A percentile compares a stretch with the other conserved stretches of the same genome.
Conservation (phyloP, 2,888 invertebrate genomes). For the Craniophora ligustri region DNA sequence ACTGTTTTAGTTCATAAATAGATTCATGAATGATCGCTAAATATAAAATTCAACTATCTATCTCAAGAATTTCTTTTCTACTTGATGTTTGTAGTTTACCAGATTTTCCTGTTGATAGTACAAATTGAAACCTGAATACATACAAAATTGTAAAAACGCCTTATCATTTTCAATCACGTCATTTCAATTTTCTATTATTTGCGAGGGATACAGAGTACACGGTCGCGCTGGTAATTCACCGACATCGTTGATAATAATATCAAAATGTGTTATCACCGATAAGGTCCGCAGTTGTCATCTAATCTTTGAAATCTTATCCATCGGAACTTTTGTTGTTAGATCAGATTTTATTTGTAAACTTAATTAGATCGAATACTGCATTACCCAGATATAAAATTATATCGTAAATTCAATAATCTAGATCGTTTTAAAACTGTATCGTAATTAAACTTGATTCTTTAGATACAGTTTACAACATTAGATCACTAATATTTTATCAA, state of each 20-base stretch:
- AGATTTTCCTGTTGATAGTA: constrained; percentile 37
- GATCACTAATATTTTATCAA: constrained; percentile 27
- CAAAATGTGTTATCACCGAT: constrained; percentile 38
- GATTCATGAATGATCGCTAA: constrained; percentile 2
- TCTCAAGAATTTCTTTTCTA: constrained; percentile 21
- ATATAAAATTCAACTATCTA: constrained; percentile 39
- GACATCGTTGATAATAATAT: constrained; percentile 14
- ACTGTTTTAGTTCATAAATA: neutral
- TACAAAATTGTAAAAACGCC: constrained; percentile 39
- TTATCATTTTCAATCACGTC: constrained; percentile 34
- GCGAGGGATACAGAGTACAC: constrained; percentile 2
- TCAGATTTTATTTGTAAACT: constrained; percentile 63
- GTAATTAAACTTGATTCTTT: constrained; percentile 30
- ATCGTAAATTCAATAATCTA: constrained; percentile 37
- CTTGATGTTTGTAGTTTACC: constrained; percentile 48
- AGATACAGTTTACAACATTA: constrained; percentile 21
- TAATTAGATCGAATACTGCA: constrained; percentile 65
- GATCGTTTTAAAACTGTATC: constrained; percentile 47
- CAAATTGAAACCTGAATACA: constrained; percentile 42
- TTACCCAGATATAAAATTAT: constrained; percentile 50
- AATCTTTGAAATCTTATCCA: constrained; percentile 51
- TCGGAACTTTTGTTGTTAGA: constrained; percentile 60
- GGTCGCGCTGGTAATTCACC: constrained; percentile 21
- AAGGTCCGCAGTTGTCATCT: constrained; percentile 56
- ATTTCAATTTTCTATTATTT: constrained; percentile 33